Conservation (phyloP, 2,113 vertebrate genomes). For the Pterophyllum scalare region DNA sequence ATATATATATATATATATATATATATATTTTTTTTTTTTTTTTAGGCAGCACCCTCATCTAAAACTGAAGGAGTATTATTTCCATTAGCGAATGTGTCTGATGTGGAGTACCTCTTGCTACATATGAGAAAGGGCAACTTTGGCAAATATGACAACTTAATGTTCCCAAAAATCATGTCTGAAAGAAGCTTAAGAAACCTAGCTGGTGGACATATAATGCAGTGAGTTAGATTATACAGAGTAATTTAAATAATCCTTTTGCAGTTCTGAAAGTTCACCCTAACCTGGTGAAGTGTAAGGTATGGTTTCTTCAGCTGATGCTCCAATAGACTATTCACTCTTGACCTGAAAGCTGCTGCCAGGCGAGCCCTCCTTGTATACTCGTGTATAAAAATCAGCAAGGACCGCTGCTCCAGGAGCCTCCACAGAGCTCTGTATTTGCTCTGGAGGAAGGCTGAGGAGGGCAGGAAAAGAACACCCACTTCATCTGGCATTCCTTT, state of each 20-base stretch:
- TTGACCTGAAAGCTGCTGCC: slow-evolving; percentile 55
- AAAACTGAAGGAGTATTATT: too few species aligned
- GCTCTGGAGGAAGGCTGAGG: slow-evolving; percentile 45
- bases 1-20: too few species aligned
- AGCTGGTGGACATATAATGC: too few species aligned
- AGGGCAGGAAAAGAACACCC: slow-evolving; percentile 56
- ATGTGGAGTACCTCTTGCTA: too few species aligned
- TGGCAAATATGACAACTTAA: too few species aligned
- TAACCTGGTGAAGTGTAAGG: background rate
- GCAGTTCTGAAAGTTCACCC: background rate
- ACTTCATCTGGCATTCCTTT: slow-evolving; percentile 52
- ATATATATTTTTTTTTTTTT: too few species aligned
- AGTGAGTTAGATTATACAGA: too few species aligned
- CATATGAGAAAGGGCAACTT: too few species aligned
- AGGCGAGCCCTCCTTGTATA: slow-evolving; percentile 58
- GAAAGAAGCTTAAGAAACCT: too few species aligned
- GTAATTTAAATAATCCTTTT: background rate
- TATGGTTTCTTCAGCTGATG: slow-evolving; percentile 11
- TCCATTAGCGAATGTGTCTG: too few species aligned
- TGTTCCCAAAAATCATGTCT: too few species aligned
- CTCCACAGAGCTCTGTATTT: slow-evolving; percentile 64
- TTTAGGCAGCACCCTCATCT: too few species aligned
- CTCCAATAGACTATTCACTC: slow-evolving; percentile 62
- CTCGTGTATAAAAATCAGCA: slow-evolving; percentile 77
- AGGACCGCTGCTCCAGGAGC: slow-evolving; percentile 74